Percentiles rank a stretch among this genome's conserved stretches.
phyloP scores from a whole-genome alignment of 1,140 invertebrate species.

The Fopius arisanus region DNA sequence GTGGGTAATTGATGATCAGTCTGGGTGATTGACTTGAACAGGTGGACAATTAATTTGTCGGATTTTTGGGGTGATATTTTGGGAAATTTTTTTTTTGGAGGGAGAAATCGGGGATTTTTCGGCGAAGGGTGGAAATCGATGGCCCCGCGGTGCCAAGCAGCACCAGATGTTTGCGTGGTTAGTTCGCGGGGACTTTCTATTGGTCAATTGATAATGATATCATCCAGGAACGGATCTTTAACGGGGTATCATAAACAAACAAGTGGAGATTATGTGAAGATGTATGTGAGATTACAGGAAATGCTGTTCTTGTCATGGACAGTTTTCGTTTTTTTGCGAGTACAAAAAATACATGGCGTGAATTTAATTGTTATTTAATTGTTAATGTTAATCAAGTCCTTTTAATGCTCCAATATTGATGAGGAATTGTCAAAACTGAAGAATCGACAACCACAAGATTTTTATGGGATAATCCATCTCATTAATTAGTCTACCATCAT shows the following conservation, averaged over 20 bases:
- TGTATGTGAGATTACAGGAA: too few relatives aligned
- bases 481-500: too few relatives aligned
- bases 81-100: background rate
- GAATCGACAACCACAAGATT: too few relatives aligned
- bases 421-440: too few relatives aligned
- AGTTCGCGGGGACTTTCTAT: conserved; percentile 37
- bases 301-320: too few relatives aligned
- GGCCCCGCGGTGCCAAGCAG: background rate
- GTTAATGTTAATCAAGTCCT: too few relatives aligned
- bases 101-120: background rate
- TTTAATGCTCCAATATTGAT: too few relatives aligned
- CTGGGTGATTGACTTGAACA: background rate
- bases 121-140: background rate
- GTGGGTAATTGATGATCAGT: background rate
- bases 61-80: background rate
- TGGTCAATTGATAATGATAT: conserved; percentile 42
- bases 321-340: too few relatives aligned
- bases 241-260: background rate
- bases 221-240: conserved; percentile 38
- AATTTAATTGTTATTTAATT: too few relatives aligned
- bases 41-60: too few relatives aligned
- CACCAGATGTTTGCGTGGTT: conserved; percentile 39
- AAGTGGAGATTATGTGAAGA: background rate
- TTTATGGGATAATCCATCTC: too few relatives aligned
- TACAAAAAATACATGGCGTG: too few relatives aligned